These are phyloP conservation scores for Anableps anableps DNA, from an alignment of 2,797 vertebrate species.

Conservation along the genomic window DNA sequence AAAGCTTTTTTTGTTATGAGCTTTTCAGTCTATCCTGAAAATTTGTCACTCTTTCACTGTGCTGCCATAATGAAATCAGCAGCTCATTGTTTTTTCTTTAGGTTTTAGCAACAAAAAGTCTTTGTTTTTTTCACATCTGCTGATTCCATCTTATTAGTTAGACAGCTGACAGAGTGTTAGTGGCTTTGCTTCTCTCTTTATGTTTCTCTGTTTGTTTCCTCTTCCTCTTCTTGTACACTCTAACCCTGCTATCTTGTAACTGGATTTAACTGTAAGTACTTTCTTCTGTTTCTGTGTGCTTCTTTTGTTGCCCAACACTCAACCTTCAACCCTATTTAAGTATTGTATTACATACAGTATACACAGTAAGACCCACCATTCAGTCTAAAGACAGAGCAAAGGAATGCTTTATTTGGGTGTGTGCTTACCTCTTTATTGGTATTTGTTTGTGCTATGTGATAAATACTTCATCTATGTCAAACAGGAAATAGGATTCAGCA, in stretches of 20 bases:
- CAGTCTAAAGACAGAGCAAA: not conserved
- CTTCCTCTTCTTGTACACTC: slow-evolving; percentile 80
- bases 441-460: not conserved
- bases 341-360: not conserved
- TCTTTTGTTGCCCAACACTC: slow-evolving; percentile 29
- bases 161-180: slow-evolving; percentile 45
- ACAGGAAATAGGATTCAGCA: not conserved
- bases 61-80: not conserved
- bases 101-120: not conserved
- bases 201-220: slow-evolving; percentile 76
- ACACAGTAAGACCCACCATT: not conserved
- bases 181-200: slow-evolving; percentile 70
- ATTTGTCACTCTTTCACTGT: not conserved
- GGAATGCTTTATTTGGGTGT: not conserved
- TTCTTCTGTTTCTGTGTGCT: slow-evolving; percentile 66
- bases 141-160: slow-evolving; percentile 25
- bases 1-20: not conserved
- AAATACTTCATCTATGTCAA: not conserved
- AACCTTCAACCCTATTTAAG: not conserved
- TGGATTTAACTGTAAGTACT: slow-evolving; percentile 93
- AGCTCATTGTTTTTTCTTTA: not conserved
- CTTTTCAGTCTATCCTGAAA: not conserved
- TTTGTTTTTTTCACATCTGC: not conserved
- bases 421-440: not conserved
- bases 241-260: slow-evolving; percentile 91